Evolutionary conservation across 2,113 vertebrate genomes (phyloP).

Genomic region (Hippocampus zosterae): DNA sequence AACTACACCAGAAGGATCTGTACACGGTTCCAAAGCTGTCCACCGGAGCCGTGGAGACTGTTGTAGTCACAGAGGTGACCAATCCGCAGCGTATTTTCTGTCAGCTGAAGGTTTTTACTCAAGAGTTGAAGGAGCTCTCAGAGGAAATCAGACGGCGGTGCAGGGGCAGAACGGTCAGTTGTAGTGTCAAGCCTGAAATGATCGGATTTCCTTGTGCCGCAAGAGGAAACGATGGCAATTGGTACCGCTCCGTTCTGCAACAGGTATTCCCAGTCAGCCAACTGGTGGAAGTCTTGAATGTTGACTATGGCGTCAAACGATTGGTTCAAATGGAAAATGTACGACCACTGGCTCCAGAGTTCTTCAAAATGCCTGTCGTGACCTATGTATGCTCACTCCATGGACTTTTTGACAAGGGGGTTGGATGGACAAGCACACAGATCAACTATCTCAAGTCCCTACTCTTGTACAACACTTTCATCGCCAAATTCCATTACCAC

Average conservation of each 20-base stretch:
- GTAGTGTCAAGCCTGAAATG: constrained; percentile 54
- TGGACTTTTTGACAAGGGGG: constrained; percentile 75
- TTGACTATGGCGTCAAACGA: constrained; percentile 86
- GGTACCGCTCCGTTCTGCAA: constrained; percentile 86
- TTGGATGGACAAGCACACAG: constrained; percentile 77
- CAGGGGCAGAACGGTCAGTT: constrained; percentile 41
- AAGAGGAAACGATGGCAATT: constrained; percentile 78
- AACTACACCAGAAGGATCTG: constrained; percentile 48
- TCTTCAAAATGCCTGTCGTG: constrained; percentile 86
- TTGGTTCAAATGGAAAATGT: constrained; percentile 74
- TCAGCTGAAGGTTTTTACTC: constrained; percentile 83
- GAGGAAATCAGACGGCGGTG: constrained; percentile 74
- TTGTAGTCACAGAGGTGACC: constrained; percentile 82
- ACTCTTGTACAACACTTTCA: constrained; percentile 74
- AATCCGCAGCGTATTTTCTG: constrained; percentile 83
- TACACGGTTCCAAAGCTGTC: constrained; percentile 84
- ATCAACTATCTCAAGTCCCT: constrained; percentile 73
- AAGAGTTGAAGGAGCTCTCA: constrained; percentile 79
- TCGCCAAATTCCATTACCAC: constrained; percentile 82
- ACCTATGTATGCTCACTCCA: constrained; percentile 85
- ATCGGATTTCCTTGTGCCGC: constrained; percentile 84
- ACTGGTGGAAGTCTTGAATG: constrained; percentile 79
- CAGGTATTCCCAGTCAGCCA: constrained; percentile 67
- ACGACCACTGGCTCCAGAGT: constrained; percentile 74
- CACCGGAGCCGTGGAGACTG: constrained; percentile 75